phyloP scores from a whole-genome alignment of 2,113 vertebrate genomes.

The Psephotus haematonotus region DNA sequence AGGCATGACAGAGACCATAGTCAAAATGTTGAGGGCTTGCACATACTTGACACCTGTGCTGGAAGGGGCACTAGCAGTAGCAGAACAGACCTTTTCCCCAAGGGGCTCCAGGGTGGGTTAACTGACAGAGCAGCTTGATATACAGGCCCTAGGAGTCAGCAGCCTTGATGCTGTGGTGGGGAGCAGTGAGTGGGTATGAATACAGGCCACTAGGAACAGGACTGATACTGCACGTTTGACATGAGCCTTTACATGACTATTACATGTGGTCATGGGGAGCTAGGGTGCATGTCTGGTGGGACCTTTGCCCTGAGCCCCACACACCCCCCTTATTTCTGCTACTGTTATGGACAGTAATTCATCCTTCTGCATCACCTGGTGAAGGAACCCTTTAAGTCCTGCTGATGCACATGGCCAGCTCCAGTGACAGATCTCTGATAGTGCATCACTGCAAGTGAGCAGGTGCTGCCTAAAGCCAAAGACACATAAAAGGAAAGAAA shows the following conservation, averaged over 20 bases:
- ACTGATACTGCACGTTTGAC: not conserved
- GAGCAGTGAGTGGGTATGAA: accelerated
- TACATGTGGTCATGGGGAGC: not conserved
- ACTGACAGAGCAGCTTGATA: not conserved
- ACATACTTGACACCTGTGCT: accelerated
- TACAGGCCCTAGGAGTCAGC: not conserved
- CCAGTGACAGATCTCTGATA: slow-evolving; percentile 68
- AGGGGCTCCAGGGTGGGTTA: no score
- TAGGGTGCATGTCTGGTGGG: not conserved
- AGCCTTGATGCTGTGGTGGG: not conserved
- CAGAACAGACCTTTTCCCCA: not conserved
- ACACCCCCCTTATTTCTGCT: not conserved
- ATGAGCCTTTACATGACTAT: not conserved
- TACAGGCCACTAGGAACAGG: not conserved
- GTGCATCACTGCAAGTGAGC: slow-evolving; percentile 32
- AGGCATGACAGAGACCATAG: accelerated
- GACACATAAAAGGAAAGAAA: slow-evolving; percentile 64
- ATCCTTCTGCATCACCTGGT: not conserved
- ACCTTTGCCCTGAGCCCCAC: not conserved
- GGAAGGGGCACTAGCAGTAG: accelerated
- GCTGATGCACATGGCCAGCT: not conserved
- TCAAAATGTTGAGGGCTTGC: not conserved
- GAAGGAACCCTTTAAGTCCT: not conserved
- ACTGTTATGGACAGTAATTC: not conserved
- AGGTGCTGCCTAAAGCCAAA: slow-evolving; percentile 68